Base-by-base conservation (phyloP, 1,140 invertebrate genomes). In the Melipona quadrifasciata region DNA sequence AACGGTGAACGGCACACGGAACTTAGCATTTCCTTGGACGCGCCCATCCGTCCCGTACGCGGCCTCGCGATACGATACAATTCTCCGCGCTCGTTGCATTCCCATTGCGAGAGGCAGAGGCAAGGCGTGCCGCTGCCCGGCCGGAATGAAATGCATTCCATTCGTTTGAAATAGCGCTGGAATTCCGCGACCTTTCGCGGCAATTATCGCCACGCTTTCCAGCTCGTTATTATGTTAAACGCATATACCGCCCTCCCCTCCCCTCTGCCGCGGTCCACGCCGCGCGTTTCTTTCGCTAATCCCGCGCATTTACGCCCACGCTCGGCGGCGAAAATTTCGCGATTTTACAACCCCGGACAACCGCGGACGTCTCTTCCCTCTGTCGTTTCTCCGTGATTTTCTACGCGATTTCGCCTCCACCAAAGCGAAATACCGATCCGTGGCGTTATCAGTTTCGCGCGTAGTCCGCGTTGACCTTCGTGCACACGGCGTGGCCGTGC, bases 401-500 rank as follows among this genome's bases (percentile, higher is more conserved):
- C 11, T 12, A 58, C 57, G 57, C 57, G 21, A 24, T 58, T 58
- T 64, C 3, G 24, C 14, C 0, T 12, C 14, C 6, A 11, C 31
- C 57, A 70, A 76, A 53, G 58, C 80, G 61, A 80, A 87, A 87
- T 51, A 67, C 58, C 61, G 61, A 85, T 53, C 71, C 65, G 58
- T 67, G 68, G 53, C 27, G 24, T 61, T 34, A 80, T 39, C 21
- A 51, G 55, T 80, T 58, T 67, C n/a, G 10, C 17, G 47, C 47
- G 27, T 21, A 65, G 24, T 34, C 80, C 55, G 31, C 51, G 80
- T 84, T 81, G 85, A 81, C 86, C 86, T 80, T 84, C 67, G 76
- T 31, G 31, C 31, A 31, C 73, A 76, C 77, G 61, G 86, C 24
- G 57, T 65, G 47, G 19, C 61, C n/a, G 57, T n/a, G 51, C n/a